phyloP scores from a whole-genome alignment of 2,113 vertebrate genomes.

The Dipodomys spectabilis region DNA sequence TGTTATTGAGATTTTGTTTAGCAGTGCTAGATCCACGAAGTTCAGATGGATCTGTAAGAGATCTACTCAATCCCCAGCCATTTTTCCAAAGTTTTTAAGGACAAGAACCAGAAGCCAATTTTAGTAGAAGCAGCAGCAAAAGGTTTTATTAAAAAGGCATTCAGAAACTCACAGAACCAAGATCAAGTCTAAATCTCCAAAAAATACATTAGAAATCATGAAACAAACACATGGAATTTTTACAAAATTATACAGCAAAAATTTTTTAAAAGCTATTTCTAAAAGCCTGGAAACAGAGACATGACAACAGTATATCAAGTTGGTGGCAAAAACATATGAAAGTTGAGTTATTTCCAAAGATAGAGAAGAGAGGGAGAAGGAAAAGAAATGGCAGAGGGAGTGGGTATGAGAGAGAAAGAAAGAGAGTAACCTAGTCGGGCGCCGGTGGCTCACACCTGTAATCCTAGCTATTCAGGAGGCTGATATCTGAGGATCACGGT shows the following conservation, averaged over 20 bases:
- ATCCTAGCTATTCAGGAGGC: too few species aligned
- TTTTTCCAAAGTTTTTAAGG: not conserved
- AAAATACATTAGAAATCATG: not conserved
- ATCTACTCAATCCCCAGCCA: not conserved
- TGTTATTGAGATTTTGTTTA: not conserved
- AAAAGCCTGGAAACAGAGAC: constrained; percentile 23
- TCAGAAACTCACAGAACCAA: not conserved
- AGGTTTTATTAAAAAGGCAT: not conserved
- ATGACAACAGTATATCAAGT: not conserved
- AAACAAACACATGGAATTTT: not conserved
- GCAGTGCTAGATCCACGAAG: not conserved
- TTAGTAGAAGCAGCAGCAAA: not conserved
- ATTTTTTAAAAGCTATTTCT: not conserved
- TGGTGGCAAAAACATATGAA: not conserved
- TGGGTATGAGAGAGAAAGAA: too few species aligned
- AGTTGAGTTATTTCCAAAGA: not conserved
- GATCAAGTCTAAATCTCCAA: not conserved
- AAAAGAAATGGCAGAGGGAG: too few species aligned
- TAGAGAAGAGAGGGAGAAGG: too few species aligned
- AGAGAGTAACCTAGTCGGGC: too few species aligned
- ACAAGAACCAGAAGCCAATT: constrained; percentile 18
- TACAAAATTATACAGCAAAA: not conserved
- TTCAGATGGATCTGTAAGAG: not conserved
- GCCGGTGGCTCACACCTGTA: too few species aligned
- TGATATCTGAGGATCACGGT: too few species aligned